Evolutionary conservation across 2,113 vertebrate species (phyloP), one percentile per base, ranked within the genome.

Genomic region (Amphiprion ocellaris): DNA sequence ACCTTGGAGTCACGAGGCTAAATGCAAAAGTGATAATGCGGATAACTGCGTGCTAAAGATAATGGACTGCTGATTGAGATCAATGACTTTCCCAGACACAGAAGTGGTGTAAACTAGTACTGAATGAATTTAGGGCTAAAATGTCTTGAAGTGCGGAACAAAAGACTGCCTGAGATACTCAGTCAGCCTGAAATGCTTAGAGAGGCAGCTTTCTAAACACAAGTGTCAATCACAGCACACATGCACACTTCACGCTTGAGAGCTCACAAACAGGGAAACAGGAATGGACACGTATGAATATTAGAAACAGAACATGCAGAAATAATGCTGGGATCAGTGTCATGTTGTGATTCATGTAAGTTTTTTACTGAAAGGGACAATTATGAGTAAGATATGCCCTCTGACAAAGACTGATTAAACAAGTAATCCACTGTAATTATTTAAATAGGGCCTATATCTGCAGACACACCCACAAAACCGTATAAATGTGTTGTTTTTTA

Each of bases 1-100:
- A 96, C 96, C 96, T 82, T 83, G 28, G 39, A 96, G 96, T 97
- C 96, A 95, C 90, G 92, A 94, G 96, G 96, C 95, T 96, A 97
- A 97, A 97, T 37, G 92, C 95, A 97, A 96, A 97, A 97, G 97
- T 97, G 97, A 97, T 97, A 97, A 96, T 95, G 96, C 95, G 95
- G 96, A 97, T 97, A 97, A 98, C 95, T 98, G 96, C 94, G 94
- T 93, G 94, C 93, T 98, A 92, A 96, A 96, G 95, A 96, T 96
- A 97, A 97, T 96, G 95, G 95, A 94, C 95, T 95, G 94, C 94
- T 96, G 96, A 97, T 96, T 96, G 96, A 96, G 95, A 96, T 96
- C 96, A 96, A 95, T 96, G 95, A 95, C 95, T 95, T 93, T 95
- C 74, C 59, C 63, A 83, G 95, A 95, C 94, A 96, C 93, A 90